Evolutionary conservation across 2,888 invertebrate genomes (phyloP).

Genomic region (Tetragonisca angustula): DNA sequence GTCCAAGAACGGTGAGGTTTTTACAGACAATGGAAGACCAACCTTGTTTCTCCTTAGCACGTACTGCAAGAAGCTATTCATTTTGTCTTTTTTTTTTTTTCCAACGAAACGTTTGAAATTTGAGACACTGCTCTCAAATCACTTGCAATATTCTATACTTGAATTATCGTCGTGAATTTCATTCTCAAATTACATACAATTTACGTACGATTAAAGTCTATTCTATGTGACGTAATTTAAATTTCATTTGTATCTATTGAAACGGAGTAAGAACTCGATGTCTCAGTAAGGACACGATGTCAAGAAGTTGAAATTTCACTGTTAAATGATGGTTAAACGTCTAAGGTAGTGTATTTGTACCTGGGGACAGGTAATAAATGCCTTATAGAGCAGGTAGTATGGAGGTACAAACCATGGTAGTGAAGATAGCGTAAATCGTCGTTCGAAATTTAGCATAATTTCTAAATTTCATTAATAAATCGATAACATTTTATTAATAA

Average conservation of each 20-base stretch:
- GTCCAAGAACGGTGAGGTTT: not conserved
- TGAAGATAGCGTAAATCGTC: too few relatives aligned
- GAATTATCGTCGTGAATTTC: not conserved
- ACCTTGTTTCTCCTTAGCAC: constrained; percentile 63
- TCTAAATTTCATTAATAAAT: too few relatives aligned
- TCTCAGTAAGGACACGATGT: not conserved
- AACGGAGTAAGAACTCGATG: not conserved
- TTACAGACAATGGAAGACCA: not conserved
- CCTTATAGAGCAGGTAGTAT: too few relatives aligned
- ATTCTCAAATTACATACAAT: not conserved
- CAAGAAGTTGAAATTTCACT: not conserved
- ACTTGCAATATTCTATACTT: too few relatives aligned
- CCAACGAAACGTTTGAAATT: too few relatives aligned
- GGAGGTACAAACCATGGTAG: too few relatives aligned
- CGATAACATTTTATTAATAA: too few relatives aligned
- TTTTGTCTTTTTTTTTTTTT: constrained; percentile 53
- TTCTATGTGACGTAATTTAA: not conserved
- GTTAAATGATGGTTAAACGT: not conserved
- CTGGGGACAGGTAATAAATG: not conserved
- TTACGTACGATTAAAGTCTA: too few relatives aligned
- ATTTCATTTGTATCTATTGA: not conserved
- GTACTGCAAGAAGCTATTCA: constrained; percentile 63
- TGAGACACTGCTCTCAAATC: too few relatives aligned
- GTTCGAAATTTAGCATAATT: too few relatives aligned
- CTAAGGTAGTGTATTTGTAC: constrained; percentile 30